phyloP scores from a whole-genome alignment of 2,888 invertebrate species.

The Tetanocera ferruginea region DNA sequence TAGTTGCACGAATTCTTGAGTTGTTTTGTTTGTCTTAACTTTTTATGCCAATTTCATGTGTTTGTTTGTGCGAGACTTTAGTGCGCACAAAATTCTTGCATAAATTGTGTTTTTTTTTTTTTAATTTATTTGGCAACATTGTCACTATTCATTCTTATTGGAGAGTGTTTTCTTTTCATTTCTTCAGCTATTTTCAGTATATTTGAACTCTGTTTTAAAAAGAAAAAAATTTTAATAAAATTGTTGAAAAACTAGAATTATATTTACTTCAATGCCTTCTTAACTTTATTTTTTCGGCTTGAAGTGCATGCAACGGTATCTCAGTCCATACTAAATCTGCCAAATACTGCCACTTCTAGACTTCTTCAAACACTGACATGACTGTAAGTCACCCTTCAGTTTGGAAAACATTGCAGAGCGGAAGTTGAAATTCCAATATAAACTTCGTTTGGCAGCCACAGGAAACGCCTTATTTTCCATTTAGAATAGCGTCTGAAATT shows the following conservation, averaged over 20 bases:
- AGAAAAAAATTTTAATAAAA: neutral
- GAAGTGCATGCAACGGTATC: neutral
- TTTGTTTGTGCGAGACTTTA: no score
- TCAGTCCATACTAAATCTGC: neutral
- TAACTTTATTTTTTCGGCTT: neutral
- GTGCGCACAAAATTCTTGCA: slow-evolving; percentile 10
- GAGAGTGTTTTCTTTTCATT: neutral
- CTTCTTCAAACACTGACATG: neutral
- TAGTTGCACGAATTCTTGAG: neutral
- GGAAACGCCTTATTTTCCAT: slow-evolving; percentile 37
- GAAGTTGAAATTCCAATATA: slow-evolving; percentile 33
- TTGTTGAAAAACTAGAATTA: neutral
- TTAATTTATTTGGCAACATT: neutral
- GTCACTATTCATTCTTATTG: neutral
- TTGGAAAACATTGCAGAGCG: slow-evolving; percentile 15
- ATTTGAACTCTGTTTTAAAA: neutral
- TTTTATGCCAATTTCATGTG: neutral
- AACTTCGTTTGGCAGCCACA: slow-evolving; percentile 18
- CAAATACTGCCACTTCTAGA: neutral
- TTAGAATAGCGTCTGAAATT: neutral
- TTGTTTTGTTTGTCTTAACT: neutral
- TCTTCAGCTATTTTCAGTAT: neutral
- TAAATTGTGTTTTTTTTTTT: slow-evolving; percentile 24
- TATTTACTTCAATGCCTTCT: neutral
- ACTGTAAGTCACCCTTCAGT: neutral